These are phyloP conservation scores for Hippocampus abdominalis DNA, from an alignment of 2,113 vertebrate genomes.

Conservation along the genomic window DNA sequence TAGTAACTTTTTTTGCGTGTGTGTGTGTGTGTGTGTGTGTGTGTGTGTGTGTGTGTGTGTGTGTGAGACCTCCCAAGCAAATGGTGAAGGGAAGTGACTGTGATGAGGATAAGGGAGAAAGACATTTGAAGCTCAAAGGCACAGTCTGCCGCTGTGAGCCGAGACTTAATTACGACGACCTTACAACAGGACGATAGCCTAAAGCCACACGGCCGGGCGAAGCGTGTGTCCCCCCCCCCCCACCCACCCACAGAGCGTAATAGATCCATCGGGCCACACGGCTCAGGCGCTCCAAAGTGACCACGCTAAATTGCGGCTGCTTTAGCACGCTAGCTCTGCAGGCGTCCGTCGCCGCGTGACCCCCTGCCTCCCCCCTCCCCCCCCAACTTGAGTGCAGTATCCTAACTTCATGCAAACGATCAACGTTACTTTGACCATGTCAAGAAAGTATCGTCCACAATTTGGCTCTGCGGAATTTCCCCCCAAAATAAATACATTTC, in stretches of 20 bases:
- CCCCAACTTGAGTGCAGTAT: too few relatives aligned
- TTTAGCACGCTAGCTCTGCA: slow-evolving; percentile 4
- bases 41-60: neutral
- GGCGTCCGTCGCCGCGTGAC: neutral
- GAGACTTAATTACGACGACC: slow-evolving; percentile 73
- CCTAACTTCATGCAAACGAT: neutral
- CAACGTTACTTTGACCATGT: neutral
- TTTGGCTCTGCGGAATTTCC: neutral
- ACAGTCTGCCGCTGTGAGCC: slow-evolving; percentile 53
- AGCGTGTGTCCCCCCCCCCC: slow-evolving; percentile 4
- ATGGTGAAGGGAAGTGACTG: slow-evolving; percentile 51
- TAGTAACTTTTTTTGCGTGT: slow-evolving; percentile 40
- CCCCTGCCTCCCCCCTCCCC: accelerated
- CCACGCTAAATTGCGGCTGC: slow-evolving; percentile 6
- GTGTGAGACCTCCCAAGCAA: slow-evolving; percentile 54
- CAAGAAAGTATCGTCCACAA: neutral
- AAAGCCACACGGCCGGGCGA: slow-evolving; percentile 49
- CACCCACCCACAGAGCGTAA: slow-evolving; percentile 33
- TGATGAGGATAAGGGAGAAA: slow-evolving; percentile 50
- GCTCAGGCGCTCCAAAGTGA: slow-evolving; percentile 39
- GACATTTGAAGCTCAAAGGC: slow-evolving; percentile 70
- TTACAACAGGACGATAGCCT: slow-evolving; percentile 62
- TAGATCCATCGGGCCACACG: slow-evolving; percentile 55
- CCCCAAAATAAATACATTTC: too few relatives aligned
- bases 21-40: too few relatives aligned